Evolutionary conservation across 1,140 invertebrate genomes (phyloP), one percentile per base, ranked within the genome.

Genomic region (Bombus confusus): DNA sequence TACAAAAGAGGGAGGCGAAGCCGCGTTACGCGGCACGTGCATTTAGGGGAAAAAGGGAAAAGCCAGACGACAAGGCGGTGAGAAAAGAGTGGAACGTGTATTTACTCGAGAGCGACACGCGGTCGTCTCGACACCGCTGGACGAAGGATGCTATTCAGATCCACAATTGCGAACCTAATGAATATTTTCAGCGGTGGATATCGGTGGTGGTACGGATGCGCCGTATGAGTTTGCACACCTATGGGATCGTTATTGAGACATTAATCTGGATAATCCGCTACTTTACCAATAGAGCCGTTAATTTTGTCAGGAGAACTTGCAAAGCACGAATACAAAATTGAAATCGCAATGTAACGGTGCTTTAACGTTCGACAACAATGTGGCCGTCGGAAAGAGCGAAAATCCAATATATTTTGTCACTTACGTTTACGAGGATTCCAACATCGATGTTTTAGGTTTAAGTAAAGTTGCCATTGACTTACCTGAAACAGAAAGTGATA

Each of bases 1-100:
- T 75, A 84, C 82, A 84, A 84, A 84, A 79, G 82, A 79, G 82
- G 82, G 75, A 31, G 75, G 75, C 57, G 80, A 83, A 39, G 80
- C 59, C 15, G 72, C 47, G 74, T 83, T 78, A 78, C 74, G 82
- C 31, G 74, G 47, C 82, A 66, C 71, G 66, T 71, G 72, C 66
- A 62, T 85, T 80, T 73, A 64, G 52, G 39, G n/a, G 39, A 34
- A 47, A 81, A 39, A 39, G 34, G 57, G 28, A 25, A 78, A 71
- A 78, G 75, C 64, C 73, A 72, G 81, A 73, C 39, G 66, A 47
- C 64, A 57, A 43, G 22, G 22, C 76, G 39, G 37, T 3, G 43
- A 68, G 73, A 86, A 81, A 81, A 75, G 78, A 68, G 34, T 13
- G 41, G 13, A 86, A 47, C 71, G 28, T 82, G 64, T 62, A 85